phyloP scores from a whole-genome alignment of 1,140 invertebrate genomes.

The Dreissena polymorpha region DNA sequence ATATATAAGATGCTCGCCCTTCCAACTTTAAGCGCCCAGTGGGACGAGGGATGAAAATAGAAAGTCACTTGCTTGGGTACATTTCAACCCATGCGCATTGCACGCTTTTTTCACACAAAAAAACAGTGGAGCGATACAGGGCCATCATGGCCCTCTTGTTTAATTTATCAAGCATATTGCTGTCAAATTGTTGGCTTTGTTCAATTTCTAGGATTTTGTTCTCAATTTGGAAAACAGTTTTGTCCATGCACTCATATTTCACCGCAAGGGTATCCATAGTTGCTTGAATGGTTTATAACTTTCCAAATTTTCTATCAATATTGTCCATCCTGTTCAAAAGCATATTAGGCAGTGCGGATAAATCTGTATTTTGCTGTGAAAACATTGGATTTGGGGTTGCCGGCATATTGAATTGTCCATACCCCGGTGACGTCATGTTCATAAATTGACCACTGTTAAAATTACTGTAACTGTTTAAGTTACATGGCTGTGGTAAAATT shows the following conservation, averaged over 20 bases:
- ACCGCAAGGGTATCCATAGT: not conserved
- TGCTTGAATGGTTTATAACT: not conserved
- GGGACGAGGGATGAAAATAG: too few species aligned
- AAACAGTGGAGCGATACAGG: not conserved
- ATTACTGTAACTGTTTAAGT: too few species aligned
- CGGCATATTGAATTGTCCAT: too few species aligned
- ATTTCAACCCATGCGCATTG: not conserved
- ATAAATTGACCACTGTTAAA: too few species aligned
- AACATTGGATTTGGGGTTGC: too few species aligned
- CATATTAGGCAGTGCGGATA: too few species aligned
- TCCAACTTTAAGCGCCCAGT: too few species aligned
- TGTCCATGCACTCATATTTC: not conserved
- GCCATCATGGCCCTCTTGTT: not conserved
- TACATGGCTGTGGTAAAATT: too few species aligned
- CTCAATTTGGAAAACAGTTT: not conserved
- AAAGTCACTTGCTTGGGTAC: too few species aligned
- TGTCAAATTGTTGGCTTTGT: conserved; percentile 10
- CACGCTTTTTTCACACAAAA: not conserved
- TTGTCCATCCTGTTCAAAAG: conserved; percentile 9
- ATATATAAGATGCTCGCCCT: too few species aligned
- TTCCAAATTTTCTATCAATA: conserved; percentile 15
- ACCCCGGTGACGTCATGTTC: too few species aligned
- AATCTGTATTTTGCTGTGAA: too few species aligned
- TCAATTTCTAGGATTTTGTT: conserved; percentile 7
- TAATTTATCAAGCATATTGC: conserved; percentile 8